Percentiles rank a stretch among this genome's conserved stretches.
Conservation (phyloP, 2,797 vertebrate genomes). For the Pangasius mekongensis region DNA sequence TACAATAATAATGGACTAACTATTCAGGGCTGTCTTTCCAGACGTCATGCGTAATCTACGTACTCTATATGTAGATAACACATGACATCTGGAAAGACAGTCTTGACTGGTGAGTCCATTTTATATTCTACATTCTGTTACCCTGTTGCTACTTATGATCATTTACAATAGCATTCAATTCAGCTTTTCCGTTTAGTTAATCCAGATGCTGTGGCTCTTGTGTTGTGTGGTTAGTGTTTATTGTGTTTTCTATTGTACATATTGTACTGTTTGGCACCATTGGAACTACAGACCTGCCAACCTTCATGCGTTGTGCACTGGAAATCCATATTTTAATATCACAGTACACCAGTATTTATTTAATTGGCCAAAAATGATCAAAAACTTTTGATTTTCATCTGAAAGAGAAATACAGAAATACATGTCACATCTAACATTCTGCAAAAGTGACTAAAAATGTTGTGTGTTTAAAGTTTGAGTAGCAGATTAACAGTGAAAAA, state of each 20-base stretch:
- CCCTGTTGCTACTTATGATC: neutral
- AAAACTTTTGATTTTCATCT: neutral
- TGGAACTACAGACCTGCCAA: neutral
- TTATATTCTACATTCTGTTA: neutral
- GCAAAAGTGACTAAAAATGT: neutral
- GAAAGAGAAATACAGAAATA: neutral
- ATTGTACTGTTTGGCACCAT: neutral
- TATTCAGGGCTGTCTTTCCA: conserved; percentile 1
- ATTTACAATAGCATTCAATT: neutral
- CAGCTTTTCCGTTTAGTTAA: neutral
- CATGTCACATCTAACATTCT: neutral
- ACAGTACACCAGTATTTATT: neutral
- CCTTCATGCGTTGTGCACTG: neutral
- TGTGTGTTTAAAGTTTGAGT: conserved; percentile 8
- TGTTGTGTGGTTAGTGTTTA: neutral
- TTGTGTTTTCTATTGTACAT: neutral
- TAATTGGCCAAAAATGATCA: neutral
- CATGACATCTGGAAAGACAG: conserved; percentile 16
- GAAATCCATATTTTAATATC: neutral
- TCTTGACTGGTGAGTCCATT: neutral
- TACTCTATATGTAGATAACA: neutral
- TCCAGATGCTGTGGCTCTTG: neutral
- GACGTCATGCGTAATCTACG: conserved; percentile 19
- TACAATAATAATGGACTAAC: conserved; percentile 2
- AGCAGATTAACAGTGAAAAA: conserved; percentile 10